phyloP scores from a whole-genome alignment of 2,113 vertebrate genomes.

The Xyrauchen texanus region DNA sequence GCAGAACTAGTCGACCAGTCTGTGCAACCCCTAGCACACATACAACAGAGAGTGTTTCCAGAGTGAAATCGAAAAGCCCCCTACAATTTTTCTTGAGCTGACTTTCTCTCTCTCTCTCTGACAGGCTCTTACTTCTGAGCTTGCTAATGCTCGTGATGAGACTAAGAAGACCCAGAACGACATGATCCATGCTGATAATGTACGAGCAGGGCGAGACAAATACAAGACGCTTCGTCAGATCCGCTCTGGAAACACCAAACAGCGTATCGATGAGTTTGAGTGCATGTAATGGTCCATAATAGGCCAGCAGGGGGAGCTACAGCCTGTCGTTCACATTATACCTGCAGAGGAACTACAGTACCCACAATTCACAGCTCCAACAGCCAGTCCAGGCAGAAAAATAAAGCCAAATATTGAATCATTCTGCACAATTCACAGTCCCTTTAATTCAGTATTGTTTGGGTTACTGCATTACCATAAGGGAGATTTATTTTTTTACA shows the following conservation, averaged over 20 bases:
- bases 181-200: conserved; percentile 94
- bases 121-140: conserved; percentile 91
- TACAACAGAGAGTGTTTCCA: too few species aligned
- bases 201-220: conserved; percentile 94
- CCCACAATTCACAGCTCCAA: conserved; percentile 41
- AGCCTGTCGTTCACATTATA: conserved; percentile 30
- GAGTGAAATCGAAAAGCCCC: too few species aligned
- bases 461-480: conserved; percentile 40
- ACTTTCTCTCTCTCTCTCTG: not conserved
- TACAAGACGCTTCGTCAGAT: conserved; percentile 99
- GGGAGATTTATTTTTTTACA: conserved; percentile 34
- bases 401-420: conserved; percentile 18
- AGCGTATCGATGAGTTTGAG: conserved; percentile 98
- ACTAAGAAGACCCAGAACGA: conserved; percentile 95
- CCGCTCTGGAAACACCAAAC: conserved; percentile 98
- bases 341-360: conserved; percentile 41
- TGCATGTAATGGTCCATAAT: conserved; percentile 87
- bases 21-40: too few species aligned
- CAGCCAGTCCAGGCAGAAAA: conserved; percentile 3
- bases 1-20: not conserved
- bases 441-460: conserved; percentile 11
- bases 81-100: too few species aligned
- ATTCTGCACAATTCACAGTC: conserved; percentile 10
- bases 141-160: conserved; percentile 94
- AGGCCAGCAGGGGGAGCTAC: conserved; percentile 54